Evolutionary conservation across 2,888 invertebrate species (phyloP), one percentile per base, ranked within the genome.

Genomic region (Chaitophorus viminalis): DNA sequence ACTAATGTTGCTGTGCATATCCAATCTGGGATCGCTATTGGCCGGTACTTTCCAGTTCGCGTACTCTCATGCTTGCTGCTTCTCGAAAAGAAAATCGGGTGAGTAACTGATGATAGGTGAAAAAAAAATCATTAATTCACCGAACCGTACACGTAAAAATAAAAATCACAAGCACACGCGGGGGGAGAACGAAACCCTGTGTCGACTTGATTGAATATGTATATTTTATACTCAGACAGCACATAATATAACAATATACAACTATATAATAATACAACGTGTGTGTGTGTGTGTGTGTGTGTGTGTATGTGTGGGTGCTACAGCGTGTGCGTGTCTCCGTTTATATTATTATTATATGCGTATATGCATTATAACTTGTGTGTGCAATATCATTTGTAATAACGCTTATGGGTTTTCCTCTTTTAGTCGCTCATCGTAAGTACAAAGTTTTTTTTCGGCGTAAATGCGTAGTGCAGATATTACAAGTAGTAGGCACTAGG

Each of bases 1-100:
- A 9, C 92, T 97, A 88, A 96, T 97, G 93, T 92, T 97, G 90
- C 94, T 97, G 85, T 96, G 97, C 91, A 92, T 97, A 90, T 96
- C 97, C 25, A 96, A 96, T 89, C 93, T 97, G 83, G 97, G 97
- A 14, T 95, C 95, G 17, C 93, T 96, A 39, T 93, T 97, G 90
- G 97, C 97, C 17, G 94, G 95, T 81, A 93, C 95, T 21, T 95
- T 96, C 89, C 93, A 95, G 90, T 93, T 94, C 90, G 94, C 95
- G 89, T 95, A 95, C 90, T 92, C 91, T 31, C 92, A 92, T 90
- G 90, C 93, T 33, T 93, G 93, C 90, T 92, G 92, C 89, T 88
- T 46, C 14, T 83, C 76, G 3, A 87, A 87, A 75, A 36, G 65
- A 18, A 89, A 89, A 87, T 79, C 89, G 21, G 87, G 89, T 89